These are phyloP conservation scores for Sarcophilus harrisii DNA, from an alignment of 2,797 vertebrate genomes.

Conservation along the genomic window DNA sequence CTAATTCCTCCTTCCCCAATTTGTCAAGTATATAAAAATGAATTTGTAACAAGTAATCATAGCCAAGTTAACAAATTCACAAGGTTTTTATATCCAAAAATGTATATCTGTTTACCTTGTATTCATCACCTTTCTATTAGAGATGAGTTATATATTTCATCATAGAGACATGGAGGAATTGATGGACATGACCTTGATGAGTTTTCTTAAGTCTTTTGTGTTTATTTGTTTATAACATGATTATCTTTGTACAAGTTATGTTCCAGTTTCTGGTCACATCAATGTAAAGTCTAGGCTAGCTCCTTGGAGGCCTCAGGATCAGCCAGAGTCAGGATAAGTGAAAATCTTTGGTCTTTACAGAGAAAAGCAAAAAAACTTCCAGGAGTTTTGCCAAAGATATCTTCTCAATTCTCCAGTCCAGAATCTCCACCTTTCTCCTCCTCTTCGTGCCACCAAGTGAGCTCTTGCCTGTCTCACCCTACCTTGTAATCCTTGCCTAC, in stretches of 20 bases:
- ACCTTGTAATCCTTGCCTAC: too few species aligned
- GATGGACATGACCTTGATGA: background rate
- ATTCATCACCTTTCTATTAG: background rate
- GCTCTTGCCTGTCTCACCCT: too few species aligned
- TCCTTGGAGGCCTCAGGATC: too few species aligned
- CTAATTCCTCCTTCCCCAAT: background rate
- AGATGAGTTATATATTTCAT: background rate
- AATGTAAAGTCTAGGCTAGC: background rate
- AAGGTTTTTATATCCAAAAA: background rate
- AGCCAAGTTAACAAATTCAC: background rate
- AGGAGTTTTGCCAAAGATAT: too few species aligned
- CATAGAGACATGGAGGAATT: background rate
- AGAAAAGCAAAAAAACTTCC: too few species aligned
- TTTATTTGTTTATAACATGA: background rate
- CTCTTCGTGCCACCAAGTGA: too few species aligned
- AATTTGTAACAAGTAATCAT: background rate
- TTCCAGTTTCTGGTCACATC: background rate
- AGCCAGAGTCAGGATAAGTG: too few species aligned
- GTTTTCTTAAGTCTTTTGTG: background rate
- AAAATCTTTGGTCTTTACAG: too few species aligned
- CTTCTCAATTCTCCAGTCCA: too few species aligned
- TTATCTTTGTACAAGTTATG: background rate
- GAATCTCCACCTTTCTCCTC: too few species aligned
- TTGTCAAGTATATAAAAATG: background rate
- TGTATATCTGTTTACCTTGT: background rate